These are phyloP conservation scores for Heliconius sara DNA, from an alignment of 2,888 invertebrate genomes.

Conservation along the genomic window DNA sequence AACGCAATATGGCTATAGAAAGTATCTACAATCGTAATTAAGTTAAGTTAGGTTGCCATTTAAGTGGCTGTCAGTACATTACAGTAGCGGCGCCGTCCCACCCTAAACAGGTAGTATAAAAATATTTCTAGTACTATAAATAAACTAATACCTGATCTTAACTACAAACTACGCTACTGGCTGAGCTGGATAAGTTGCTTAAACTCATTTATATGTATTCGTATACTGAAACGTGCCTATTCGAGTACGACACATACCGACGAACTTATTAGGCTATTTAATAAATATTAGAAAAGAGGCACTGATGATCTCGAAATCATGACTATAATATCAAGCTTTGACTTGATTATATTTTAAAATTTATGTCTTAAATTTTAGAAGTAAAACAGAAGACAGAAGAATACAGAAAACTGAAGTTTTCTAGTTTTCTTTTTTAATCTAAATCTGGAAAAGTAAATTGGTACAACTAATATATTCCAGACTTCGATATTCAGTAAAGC, in stretches of 20 bases:
- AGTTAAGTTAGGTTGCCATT: conserved; percentile 6
- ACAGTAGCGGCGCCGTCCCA: neutral
- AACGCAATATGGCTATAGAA: conserved; percentile 6
- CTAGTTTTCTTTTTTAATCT: too few relatives aligned
- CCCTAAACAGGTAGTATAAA: conserved; percentile 40
- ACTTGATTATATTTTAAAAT: neutral
- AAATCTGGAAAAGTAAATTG: too few relatives aligned
- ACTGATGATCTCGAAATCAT: neutral
- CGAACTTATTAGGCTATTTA: neutral
- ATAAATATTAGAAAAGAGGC: neutral
- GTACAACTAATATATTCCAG: too few relatives aligned
- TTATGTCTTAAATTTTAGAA: neutral
- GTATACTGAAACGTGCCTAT: neutral
- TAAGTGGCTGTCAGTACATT: conserved; percentile 11
- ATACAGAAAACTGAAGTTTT: too few relatives aligned
- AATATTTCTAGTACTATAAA: conserved; percentile 37
- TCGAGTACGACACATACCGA: neutral
- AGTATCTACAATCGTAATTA: conserved; percentile 5
- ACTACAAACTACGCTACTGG: conserved; percentile 5
- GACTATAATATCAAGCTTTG: too few relatives aligned
- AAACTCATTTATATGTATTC: neutral
- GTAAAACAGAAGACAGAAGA: too few relatives aligned
- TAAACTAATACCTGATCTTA: conserved; percentile 30
- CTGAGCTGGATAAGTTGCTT: conserved; percentile 1
- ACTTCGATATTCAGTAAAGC: too few relatives aligned